Evolutionary conservation across 2,113 vertebrate species (phyloP).

Genomic region (Nesospiza acunhae): DNA sequence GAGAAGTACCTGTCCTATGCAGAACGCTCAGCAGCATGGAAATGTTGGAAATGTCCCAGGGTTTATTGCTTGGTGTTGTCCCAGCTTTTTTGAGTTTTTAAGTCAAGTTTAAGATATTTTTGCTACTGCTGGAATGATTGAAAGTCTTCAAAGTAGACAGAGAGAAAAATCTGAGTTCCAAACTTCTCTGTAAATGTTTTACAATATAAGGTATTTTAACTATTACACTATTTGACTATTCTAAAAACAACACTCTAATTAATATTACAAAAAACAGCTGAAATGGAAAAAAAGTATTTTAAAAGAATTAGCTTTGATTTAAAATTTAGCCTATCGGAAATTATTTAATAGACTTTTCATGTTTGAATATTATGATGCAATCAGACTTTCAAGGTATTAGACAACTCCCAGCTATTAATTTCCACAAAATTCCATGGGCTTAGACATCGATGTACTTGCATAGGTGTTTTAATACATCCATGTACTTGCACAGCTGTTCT

Average conservation of each 20-base stretch:
- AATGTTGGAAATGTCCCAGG: neutral
- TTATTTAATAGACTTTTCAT: neutral
- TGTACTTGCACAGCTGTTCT: too few relatives aligned
- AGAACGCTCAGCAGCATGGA: neutral
- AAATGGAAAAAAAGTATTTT: neutral
- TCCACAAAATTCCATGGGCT: neutral
- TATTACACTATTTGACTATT: neutral
- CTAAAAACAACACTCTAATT: neutral
- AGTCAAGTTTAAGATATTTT: neutral
- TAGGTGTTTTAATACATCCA: too few relatives aligned
- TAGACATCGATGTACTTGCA: neutral
- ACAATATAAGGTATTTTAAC: neutral
- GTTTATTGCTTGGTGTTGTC: too few relatives aligned
- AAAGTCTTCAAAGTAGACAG: neutral
- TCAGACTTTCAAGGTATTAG: neutral
- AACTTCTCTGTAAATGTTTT: neutral
- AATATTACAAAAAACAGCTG: neutral
- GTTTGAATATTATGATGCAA: neutral
- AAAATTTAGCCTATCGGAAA: neutral
- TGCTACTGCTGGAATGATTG: neutral
- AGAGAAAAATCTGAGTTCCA: neutral
- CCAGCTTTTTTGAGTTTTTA: neutral
- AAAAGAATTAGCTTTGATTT: neutral
- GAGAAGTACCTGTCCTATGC: neutral
- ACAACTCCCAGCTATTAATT: neutral